A percentile compares a stretch with the other conserved stretches of the same genome.
These are phyloP conservation scores for Perccottus glenii DNA, from an alignment of 2,113 vertebrate species.

Conservation along the genomic window DNA sequence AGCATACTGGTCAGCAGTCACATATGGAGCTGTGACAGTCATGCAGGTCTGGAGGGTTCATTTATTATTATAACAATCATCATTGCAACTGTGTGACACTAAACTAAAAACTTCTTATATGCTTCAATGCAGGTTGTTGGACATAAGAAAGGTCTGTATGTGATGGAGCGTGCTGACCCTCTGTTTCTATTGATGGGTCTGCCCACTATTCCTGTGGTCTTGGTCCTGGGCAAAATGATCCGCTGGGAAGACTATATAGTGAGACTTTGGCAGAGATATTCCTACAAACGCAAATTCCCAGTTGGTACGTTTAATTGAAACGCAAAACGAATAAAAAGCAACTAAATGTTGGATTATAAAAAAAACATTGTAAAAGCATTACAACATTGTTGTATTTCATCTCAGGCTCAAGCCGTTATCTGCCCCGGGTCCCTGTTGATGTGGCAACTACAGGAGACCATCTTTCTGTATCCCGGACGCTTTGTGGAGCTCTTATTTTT, in stretches of 20 bases:
- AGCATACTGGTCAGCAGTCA: slow-evolving; percentile 82
- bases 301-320: slow-evolving; percentile 28
- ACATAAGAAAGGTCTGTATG: slow-evolving; percentile 79
- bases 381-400: not conserved
- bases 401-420: slow-evolving; percentile 57
- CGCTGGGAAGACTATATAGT: slow-evolving; percentile 82
- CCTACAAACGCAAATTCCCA: slow-evolving; percentile 51
- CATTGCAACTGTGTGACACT: not conserved
- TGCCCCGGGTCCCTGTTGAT: slow-evolving; percentile 62
- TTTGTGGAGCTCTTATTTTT: slow-evolving; percentile 82
- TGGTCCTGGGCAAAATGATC: slow-evolving; percentile 83
- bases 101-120: not conserved
- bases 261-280: slow-evolving; percentile 77
- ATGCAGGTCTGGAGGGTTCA: slow-evolving; percentile 75
- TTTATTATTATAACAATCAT: accelerated
- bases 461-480: slow-evolving; percentile 79
- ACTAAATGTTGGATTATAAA: not conserved
- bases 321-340: too few species aligned
- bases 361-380: not conserved
- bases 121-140: slow-evolving; percentile 74
- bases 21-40: slow-evolving; percentile 82
- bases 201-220: slow-evolving; percentile 79
- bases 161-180: slow-evolving; percentile 81
- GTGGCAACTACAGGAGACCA: slow-evolving; percentile 63
- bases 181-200: slow-evolving; percentile 81